Evolutionary conservation across 2,888 invertebrate species (phyloP), one percentile per base, ranked within the genome.

Genomic region (Limnephilus lunatus): DNA sequence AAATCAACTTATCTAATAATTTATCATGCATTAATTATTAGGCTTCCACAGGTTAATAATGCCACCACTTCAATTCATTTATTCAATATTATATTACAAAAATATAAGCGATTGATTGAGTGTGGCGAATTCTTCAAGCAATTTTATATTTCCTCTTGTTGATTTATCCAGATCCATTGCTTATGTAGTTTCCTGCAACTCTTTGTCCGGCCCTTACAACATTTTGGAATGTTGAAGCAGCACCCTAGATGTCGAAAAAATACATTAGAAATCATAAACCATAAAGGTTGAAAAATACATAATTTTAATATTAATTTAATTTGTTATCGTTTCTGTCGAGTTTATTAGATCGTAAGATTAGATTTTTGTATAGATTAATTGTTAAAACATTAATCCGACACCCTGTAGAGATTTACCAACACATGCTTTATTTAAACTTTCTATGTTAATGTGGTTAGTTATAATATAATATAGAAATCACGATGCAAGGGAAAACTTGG

Each of bases 151-250:
- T 89, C 25, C 19, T 81, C 68, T 68, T 68, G 25, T 7, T 95
- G 48, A 15, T 48, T 53, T 87, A 95, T 11, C 95, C 96, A 0
- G 96, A 96, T 3, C 96, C 96, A 93, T 95, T 95, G 39, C 95
- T 94, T 94, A 96, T 96, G 91, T 95, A 96, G 93, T 96, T 96
- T 1, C 96, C 95, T 12, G 96, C 96, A 3, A 95, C 96, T 92
- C 96, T 95, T 94, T 96, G 96, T 81, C 97, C 97, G 7, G 97
- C 96, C 92, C 96, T 95, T 93, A 97, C 96, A 93, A 97, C 97
- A 92, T 96, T 97, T 95, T 97, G 97, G 94, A 98, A 97, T 35
- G 97, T 97, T 94, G 97, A 97, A 35, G 97, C 97, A 94, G 98
- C 98, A 94, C 97, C 97, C 39, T 90, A 90, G 35, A 83, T 35